Base-by-base conservation (phyloP, 2,113 vertebrate species). In the Zeus faber region DNA sequence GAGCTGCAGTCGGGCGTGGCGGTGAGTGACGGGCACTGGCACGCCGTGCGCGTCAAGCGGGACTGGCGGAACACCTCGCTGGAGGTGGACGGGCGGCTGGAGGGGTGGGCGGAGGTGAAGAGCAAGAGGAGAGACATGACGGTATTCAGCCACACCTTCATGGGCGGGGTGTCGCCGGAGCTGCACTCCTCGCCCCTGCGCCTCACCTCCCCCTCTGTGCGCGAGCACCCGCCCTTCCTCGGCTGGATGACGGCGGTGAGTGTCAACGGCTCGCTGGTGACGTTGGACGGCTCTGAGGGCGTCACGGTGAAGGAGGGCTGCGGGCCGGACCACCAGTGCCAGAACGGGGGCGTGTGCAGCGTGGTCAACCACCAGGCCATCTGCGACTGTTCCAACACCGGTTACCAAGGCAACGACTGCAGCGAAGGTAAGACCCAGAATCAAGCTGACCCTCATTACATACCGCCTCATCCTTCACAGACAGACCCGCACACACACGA, bases 61-160 rank as follows among this genome's bases (percentile, higher is more conserved):
- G 94, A 96, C 84, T 99, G 98, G 91, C 94, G 92, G 85, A 98
- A 98, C 89, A 98, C 96, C 2, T 96, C 95, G 0, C 76, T 95
- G 72, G 93, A 97, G 3, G 94, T 98, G 87, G 93, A 92, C 45
- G 72, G 83, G 0, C 93, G 95, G 80, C 87, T 93, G 54, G 95
- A 96, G 76, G 85, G 85, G 21, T 98, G 94, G 95, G 96, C 97
- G 57, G 95, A 99, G 63, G 97, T 98, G 65, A 95, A 95, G 71
- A 98, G 95, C 49, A 97, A 96, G 85, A 89, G 97, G 65, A 84
- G 97, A 79, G 97, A 99, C 83, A 99, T 99, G 97, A 98, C 97
- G 0, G 93, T 99, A 40, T 98, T 99, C 79, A 99, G 95, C 7
- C 91, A 92, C 72, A 94, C 98, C 24, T 98, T 92, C 66, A 73